Percentiles rank a stretch among this genome's conserved stretches.
Conservation (phyloP, 1,140 invertebrate genomes). For the Pomacea maculata region DNA sequence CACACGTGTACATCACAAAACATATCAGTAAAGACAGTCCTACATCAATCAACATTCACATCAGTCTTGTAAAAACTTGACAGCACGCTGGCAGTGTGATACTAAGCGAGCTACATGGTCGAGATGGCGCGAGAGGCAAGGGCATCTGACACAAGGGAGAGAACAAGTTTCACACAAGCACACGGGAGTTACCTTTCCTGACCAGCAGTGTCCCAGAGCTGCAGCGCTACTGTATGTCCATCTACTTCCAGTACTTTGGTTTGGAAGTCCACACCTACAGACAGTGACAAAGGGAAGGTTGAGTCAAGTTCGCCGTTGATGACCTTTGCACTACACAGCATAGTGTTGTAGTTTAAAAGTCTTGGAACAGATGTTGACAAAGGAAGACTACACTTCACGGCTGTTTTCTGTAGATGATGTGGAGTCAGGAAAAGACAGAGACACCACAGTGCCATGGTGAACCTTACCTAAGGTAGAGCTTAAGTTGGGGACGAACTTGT, state of each 20-base stretch:
- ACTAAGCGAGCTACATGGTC: too few species aligned
- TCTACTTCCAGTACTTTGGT: conserved; percentile 74
- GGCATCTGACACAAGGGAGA: neutral
- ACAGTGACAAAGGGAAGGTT: conserved; percentile 1
- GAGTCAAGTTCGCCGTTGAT: neutral
- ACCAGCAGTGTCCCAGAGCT: conserved; percentile 74
- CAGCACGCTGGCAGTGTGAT: too few species aligned
- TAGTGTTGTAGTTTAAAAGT: too few species aligned
- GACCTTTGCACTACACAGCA: neutral
- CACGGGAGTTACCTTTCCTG: conserved; percentile 67
- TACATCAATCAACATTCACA: neutral
- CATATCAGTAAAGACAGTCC: too few species aligned
- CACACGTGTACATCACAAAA: too few species aligned
- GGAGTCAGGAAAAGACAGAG: too few species aligned
- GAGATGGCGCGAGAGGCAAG: neutral
- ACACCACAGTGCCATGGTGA: too few species aligned
- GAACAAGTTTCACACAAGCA: neutral
- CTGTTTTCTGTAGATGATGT: too few species aligned
- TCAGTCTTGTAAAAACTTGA: too few species aligned
- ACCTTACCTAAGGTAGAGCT: conserved; percentile 73
- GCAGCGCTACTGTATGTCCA: conserved; percentile 71
- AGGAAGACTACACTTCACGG: too few species aligned
- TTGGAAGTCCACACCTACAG: conserved; percentile 74
- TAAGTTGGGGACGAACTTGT: conserved; percentile 70
- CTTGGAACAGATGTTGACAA: too few species aligned